These are phyloP conservation scores for Pemphigus obesinymphae DNA, from an alignment of 1,140 invertebrate species.

Conservation along the genomic window DNA sequence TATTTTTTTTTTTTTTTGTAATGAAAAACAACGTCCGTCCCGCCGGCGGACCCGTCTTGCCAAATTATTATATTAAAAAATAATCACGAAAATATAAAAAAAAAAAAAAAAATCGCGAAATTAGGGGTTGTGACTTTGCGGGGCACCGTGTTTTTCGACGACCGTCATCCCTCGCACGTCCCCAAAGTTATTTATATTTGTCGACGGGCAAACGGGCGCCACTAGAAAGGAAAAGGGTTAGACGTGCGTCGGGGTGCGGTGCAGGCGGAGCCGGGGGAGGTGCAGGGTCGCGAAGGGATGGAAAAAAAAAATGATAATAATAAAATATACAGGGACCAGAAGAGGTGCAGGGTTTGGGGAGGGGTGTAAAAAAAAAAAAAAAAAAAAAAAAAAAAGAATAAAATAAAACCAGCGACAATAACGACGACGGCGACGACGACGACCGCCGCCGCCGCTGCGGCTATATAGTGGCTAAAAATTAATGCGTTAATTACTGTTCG, in stretches of 20 bases:
- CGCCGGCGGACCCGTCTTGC: conserved; percentile 35
- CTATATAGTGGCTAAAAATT: conserved; percentile 24
- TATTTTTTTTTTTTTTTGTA: background rate
- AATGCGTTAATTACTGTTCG: conserved; percentile 39
- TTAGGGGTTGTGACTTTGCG: conserved; percentile 37
- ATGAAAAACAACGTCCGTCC: conserved; percentile 35
- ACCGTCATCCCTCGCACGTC: conserved; percentile 29
- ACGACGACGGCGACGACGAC: background rate
- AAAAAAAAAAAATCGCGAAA: conserved; percentile 28
- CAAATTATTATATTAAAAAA: conserved; percentile 41
- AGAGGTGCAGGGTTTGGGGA: background rate
- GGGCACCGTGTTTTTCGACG: conserved; percentile 13
- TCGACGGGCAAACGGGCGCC: conserved; percentile 33
- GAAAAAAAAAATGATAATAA: conserved; percentile 15
- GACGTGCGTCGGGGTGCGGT: background rate
- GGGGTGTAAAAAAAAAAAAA: background rate
- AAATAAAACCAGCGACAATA: background rate
- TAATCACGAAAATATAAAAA: conserved; percentile 8
- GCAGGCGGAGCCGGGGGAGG: too few relatives aligned
- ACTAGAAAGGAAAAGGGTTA: conserved; percentile 34
- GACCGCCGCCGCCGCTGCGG: background rate
- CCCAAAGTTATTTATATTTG: conserved; percentile 35
- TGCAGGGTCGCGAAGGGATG: background rate
- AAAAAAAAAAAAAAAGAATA: too few relatives aligned
- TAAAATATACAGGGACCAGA: background rate